Evolutionary conservation across 2,888 invertebrate species (phyloP).

Genomic region (Nephrotoma appendiculata): DNA sequence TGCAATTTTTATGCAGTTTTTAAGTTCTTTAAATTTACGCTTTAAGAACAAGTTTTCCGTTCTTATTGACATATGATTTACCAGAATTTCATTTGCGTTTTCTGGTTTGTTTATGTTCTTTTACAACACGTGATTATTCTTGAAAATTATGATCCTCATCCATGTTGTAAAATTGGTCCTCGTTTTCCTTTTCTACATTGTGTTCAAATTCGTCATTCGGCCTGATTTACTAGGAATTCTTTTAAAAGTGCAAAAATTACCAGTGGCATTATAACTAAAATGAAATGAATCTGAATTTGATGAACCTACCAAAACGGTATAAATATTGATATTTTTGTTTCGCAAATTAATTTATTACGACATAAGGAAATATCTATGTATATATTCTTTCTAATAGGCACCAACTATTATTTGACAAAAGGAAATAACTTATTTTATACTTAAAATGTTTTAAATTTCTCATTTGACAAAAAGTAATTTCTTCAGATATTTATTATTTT

Average conservation of each 20-base stretch:
- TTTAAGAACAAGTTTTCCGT: too few relatives aligned
- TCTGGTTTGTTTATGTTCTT: not conserved
- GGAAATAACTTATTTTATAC: not conserved
- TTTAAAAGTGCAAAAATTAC: not conserved
- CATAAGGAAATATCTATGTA: too few relatives aligned
- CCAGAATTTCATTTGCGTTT: not conserved
- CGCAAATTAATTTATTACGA: not conserved
- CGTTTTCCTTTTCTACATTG: not conserved
- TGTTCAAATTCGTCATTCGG: not conserved
- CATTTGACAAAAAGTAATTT: not conserved
- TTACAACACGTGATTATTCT: not conserved
- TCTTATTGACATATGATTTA: not conserved
- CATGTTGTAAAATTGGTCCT: too few relatives aligned
- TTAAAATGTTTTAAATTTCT: not conserved
- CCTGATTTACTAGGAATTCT: not conserved
- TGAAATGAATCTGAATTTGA: not conserved
- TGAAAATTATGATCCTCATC: not conserved
- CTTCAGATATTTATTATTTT: too few relatives aligned
- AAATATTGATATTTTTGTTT: not conserved
- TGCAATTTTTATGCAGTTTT: too few relatives aligned
- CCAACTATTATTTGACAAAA: conserved; percentile 1
- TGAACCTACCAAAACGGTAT: not conserved
- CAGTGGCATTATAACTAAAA: not conserved
- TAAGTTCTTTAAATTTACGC: too few relatives aligned
- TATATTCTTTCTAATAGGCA: not conserved